phyloP scores from a whole-genome alignment of 1,140 invertebrate species.

The Drosophila prosaltans region DNA sequence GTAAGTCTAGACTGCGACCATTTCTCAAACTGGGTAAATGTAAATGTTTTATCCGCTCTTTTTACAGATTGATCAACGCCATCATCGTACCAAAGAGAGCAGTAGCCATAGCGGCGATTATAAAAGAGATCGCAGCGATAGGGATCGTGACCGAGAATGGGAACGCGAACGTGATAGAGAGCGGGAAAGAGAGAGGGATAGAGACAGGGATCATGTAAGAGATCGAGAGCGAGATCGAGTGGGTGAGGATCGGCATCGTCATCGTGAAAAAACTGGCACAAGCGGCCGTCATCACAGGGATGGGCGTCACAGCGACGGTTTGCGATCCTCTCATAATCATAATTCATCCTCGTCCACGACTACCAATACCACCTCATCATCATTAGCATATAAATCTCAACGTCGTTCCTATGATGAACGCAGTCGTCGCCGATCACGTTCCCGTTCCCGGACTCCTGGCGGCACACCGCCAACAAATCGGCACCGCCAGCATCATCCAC shows the following conservation, averaged over 20 bases:
- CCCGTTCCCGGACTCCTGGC: slow-evolving; percentile 60
- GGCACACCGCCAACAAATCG: slow-evolving; percentile 39
- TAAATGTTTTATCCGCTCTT: no score
- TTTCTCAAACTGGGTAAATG: no score
- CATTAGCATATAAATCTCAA: slow-evolving; percentile 22
- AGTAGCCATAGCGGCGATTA: slow-evolving; percentile 13
- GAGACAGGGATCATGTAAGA: slow-evolving; percentile 27
- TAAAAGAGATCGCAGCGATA: slow-evolving; percentile 48
- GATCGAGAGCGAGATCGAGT: slow-evolving; percentile 9
- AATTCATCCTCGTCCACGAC: slow-evolving; percentile 40
- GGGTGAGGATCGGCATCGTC: background rate
- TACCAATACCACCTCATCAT: slow-evolving; percentile 16
- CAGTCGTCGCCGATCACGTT: slow-evolving; percentile 46
- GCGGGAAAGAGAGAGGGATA: slow-evolving; percentile 34
- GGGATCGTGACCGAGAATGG: slow-evolving; percentile 48
- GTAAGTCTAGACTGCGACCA: slow-evolving; percentile 6
- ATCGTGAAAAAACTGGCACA: slow-evolving; percentile 16
- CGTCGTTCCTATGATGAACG: slow-evolving; percentile 59
- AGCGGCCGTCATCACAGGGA: slow-evolving; percentile 44
- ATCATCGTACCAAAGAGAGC: slow-evolving; percentile 62
- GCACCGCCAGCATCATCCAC: slow-evolving; percentile 24
- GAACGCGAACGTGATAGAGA: slow-evolving; percentile 34
- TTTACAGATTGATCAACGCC: slow-evolving; percentile 43
- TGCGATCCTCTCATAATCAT: slow-evolving; percentile 41
- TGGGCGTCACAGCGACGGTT: slow-evolving; percentile 37